A percentile compares a stretch with the other conserved stretches of the same genome.
Conservation (phyloP, 2,797 vertebrate species). For the Anguilla megastoma region DNA sequence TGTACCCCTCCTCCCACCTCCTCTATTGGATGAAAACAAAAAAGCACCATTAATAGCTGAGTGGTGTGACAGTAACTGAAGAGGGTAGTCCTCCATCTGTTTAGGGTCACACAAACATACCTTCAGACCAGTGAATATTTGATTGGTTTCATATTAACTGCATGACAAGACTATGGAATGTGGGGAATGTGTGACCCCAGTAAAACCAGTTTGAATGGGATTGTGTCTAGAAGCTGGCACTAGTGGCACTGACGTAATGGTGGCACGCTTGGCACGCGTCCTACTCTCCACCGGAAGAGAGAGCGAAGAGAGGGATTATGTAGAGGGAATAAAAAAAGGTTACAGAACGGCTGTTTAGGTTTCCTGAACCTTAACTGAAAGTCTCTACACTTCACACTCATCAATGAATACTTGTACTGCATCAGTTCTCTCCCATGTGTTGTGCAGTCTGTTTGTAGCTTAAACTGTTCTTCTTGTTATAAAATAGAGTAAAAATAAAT, state of each 20-base stretch:
- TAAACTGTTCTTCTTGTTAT: too few relatives aligned
- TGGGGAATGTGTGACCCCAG: neutral
- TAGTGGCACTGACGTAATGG: neutral
- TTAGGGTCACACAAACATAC: neutral
- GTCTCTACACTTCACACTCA: neutral
- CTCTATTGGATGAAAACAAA: too few relatives aligned
- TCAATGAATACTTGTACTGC: neutral
- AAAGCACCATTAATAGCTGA: too few relatives aligned
- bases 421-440: neutral
- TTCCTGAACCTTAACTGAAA: neutral
- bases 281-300: neutral
- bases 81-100: neutral
- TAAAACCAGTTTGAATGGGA: neutral
- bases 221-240: neutral
- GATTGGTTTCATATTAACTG: neutral
- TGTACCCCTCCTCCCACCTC: too few relatives aligned
- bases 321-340: neutral
- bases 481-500: too few relatives aligned
- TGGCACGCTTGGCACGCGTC: neutral
- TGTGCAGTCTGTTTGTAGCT: neutral
- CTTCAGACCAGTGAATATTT: neutral
- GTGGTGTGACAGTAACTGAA: neutral
- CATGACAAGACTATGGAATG: neutral
- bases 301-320: neutral
- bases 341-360: neutral